Conservation (phyloP, 2,888 invertebrate genomes). For the Drosophila mayaguana region DNA sequence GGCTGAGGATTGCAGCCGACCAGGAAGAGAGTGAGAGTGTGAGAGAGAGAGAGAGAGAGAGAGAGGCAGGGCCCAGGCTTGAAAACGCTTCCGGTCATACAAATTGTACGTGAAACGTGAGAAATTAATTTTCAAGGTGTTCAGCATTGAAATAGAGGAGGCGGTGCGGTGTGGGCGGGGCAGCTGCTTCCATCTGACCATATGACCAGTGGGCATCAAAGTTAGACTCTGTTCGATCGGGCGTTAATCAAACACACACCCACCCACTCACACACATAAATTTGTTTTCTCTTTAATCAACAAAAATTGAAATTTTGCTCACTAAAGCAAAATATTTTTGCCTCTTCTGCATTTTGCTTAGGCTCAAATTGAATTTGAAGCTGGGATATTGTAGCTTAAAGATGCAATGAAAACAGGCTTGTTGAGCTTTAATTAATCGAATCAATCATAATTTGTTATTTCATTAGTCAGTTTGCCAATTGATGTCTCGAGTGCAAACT, state of each 20-base stretch:
- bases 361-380: not conserved
- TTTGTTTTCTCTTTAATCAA: constrained; percentile 8
- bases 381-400: not conserved
- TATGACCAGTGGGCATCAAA: constrained; percentile 15
- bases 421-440: constrained; percentile 15
- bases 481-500: not conserved
- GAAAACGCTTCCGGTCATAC: constrained; percentile 72
- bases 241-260: constrained; percentile 1
- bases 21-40: not conserved
- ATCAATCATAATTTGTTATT: constrained; percentile 18
- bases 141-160: constrained; percentile 13
- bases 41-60: not conserved
- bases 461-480: constrained; percentile 8
- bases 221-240: constrained; percentile 12
- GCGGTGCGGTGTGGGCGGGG: not conserved
- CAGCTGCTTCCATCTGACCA: not conserved
- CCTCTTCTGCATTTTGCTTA: constrained; percentile 1
- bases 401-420: constrained; percentile 1
- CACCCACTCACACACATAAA: not conserved
- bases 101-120: constrained; percentile 74
- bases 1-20: constrained; percentile 27
- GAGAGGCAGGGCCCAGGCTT: constrained; percentile 34
- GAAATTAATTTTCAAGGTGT: constrained; percentile 73
- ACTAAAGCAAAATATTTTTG: constrained; percentile 7
- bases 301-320: constrained; percentile 12